Evolutionary conservation across 2,888 invertebrate species (phyloP).

Genomic region (Strigamia maritima): DNA sequence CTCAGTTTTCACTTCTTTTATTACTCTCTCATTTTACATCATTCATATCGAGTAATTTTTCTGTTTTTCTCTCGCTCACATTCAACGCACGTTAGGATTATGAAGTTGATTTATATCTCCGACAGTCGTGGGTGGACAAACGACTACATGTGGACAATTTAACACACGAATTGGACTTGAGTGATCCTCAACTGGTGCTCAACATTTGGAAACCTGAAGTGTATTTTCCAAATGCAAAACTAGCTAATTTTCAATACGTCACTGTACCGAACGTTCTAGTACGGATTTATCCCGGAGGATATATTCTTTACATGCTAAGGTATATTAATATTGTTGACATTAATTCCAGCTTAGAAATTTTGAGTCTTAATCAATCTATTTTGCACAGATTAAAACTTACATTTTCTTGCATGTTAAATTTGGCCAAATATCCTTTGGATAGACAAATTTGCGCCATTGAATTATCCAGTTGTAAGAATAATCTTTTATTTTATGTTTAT

Average conservation of each 20-base stretch:
- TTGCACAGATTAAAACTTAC: slow-evolving; percentile 42
- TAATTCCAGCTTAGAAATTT: not conserved
- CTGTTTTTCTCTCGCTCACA: not conserved
- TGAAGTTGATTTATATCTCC: slow-evolving; percentile 46
- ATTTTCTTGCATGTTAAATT: slow-evolving; percentile 45
- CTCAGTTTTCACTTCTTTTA: not conserved
- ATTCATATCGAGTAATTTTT: not conserved
- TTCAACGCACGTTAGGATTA: slow-evolving; percentile 45
- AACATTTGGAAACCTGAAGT: slow-evolving; percentile 46
- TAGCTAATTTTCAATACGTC: slow-evolving; percentile 47
- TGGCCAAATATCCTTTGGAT: slow-evolving; percentile 44
- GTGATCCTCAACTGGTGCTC: slow-evolving; percentile 46
- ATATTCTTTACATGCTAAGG: slow-evolving; percentile 47
- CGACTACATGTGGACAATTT: slow-evolving; percentile 46
- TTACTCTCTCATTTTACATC: not conserved
- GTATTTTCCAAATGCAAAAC: slow-evolving; percentile 47
- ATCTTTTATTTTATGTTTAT: not conserved
- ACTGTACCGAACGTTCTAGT: slow-evolving; percentile 47
- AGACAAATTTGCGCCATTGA: slow-evolving; percentile 44
- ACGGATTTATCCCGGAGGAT: slow-evolving; percentile 45
- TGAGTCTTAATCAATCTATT: not conserved
- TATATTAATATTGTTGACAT: slow-evolving; percentile 38
- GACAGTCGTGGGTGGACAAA: slow-evolving; percentile 46
- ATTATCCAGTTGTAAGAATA: slow-evolving; percentile 44
- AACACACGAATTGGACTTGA: slow-evolving; percentile 46